Conservation (phyloP, 2,797 vertebrate species). For the Phaenicophaeus curvirostris region DNA sequence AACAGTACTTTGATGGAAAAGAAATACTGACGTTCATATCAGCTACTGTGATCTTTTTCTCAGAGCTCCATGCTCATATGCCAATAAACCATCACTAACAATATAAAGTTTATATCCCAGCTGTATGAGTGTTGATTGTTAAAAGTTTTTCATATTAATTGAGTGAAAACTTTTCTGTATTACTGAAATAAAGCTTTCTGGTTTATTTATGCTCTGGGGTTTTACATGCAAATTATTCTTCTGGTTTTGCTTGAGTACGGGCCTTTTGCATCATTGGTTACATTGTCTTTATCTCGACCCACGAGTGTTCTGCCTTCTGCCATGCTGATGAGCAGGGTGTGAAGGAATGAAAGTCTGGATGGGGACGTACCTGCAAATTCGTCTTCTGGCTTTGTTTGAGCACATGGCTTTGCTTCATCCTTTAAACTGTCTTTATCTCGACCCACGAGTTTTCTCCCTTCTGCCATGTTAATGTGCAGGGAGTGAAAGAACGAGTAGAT, state of each 20-base stretch:
- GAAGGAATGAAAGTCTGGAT: background rate
- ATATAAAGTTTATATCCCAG: background rate
- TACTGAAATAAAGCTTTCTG: background rate
- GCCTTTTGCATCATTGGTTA: background rate
- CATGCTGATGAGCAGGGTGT: rapidly evolving
- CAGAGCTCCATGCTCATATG: background rate
- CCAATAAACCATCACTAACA: background rate
- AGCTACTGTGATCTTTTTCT: background rate
- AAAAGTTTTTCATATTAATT: background rate
- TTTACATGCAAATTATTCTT: too few relatives aligned
- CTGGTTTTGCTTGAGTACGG: background rate
- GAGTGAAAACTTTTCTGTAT: background rate
- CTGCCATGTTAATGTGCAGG: too few relatives aligned
- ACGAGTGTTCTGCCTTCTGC: background rate
- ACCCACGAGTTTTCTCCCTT: too few relatives aligned
- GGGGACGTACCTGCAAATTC: background rate
- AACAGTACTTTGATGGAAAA: background rate
- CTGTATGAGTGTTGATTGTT: background rate
- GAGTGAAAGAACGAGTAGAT: too few relatives aligned
- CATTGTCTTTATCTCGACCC: background rate
- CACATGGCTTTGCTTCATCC: too few relatives aligned
- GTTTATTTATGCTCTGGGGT: background rate
- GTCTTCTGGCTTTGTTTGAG: too few relatives aligned
- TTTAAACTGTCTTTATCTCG: too few relatives aligned
- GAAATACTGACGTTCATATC: background rate